Evolutionary conservation across 2,888 invertebrate genomes (phyloP).

Genomic region (Platerodrilus igneus): DNA sequence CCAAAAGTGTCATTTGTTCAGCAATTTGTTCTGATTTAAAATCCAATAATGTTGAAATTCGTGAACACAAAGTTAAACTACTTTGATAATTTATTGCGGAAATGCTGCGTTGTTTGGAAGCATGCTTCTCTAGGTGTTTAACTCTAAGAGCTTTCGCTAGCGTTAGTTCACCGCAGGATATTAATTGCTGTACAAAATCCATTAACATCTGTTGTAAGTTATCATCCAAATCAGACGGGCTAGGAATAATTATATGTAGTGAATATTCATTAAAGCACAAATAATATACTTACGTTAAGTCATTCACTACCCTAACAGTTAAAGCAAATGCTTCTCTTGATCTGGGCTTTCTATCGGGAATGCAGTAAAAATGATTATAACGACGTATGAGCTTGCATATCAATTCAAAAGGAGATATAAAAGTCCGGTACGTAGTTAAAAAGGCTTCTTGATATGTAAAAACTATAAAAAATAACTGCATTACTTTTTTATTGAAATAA

Average conservation of each 20-base stretch:
- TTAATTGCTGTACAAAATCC: slow-evolving; percentile 90
- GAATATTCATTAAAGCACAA: no score
- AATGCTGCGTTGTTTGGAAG: slow-evolving; percentile 37
- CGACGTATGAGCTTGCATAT: slow-evolving; percentile 80
- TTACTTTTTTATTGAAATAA: no score
- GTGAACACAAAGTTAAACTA: slow-evolving; percentile 37
- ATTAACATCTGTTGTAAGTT: slow-evolving; percentile 76
- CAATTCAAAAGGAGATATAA: slow-evolving; percentile 82
- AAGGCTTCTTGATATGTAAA: slow-evolving; percentile 97
- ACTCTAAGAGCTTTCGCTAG: slow-evolving; percentile 86
- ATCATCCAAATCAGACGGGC: slow-evolving; percentile 80
- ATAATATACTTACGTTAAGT: slow-evolving; percentile 76
- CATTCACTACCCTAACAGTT: slow-evolving; percentile 90
- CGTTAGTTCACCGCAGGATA: slow-evolving; percentile 86
- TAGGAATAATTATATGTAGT: slow-evolving; percentile 40
- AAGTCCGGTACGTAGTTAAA: slow-evolving; percentile 94
- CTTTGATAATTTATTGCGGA: slow-evolving; percentile 26
- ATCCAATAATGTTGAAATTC: slow-evolving; percentile 69
- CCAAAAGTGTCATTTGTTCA: slow-evolving; percentile 96
- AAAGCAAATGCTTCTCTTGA: slow-evolving; percentile 87
- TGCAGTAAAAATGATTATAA: slow-evolving; percentile 71
- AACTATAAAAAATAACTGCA: slow-evolving; percentile 62
- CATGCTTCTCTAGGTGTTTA: slow-evolving; percentile 82
- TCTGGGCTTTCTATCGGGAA: slow-evolving; percentile 68
- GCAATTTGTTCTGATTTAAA: slow-evolving; percentile 94